phyloP scores from a whole-genome alignment of 2,888 invertebrate genomes.

The Phyllotreta cruciferae region DNA sequence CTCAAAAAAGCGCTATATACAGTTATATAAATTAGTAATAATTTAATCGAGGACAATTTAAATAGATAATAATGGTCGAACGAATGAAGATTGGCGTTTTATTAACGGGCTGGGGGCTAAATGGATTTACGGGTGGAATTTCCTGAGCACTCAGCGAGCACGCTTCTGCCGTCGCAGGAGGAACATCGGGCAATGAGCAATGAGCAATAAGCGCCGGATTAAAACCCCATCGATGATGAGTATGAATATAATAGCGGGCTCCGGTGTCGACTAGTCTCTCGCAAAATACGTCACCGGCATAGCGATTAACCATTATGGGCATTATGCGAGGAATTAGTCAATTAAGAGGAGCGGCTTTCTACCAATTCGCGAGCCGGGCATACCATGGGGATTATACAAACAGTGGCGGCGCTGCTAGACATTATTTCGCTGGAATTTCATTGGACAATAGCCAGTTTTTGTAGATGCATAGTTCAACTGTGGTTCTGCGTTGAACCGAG shows the following conservation, averaged over 20 bases:
- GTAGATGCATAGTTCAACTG: no score
- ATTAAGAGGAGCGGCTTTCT: slow-evolving; percentile 54
- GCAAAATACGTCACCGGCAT: slow-evolving; percentile 57
- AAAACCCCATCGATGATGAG: slow-evolving; percentile 31
- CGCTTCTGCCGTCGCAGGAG: no score
- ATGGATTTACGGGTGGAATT: neutral
- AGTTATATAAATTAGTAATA: no score
- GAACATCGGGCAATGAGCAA: no score
- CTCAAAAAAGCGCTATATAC: no score
- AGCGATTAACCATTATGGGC: slow-evolving; percentile 59
- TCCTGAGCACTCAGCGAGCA: slow-evolving; percentile 18
- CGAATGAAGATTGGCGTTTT: neutral
- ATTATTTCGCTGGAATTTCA: no score
- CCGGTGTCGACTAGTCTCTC: slow-evolving; percentile 45
- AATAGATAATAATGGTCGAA: slow-evolving; percentile 33
- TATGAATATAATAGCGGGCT: slow-evolving; percentile 53
- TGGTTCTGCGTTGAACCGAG: no score
- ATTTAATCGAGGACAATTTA: slow-evolving; percentile 8
- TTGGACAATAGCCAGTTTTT: no score
- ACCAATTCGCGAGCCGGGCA: slow-evolving; percentile 54
- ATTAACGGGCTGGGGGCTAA: neutral
- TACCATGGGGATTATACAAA: slow-evolving; percentile 56
- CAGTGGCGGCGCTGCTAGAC: no score
- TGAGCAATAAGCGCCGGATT: slow-evolving; percentile 32
- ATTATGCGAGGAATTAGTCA: slow-evolving; percentile 59